A percentile compares a stretch with the other conserved stretches of the same genome.
These are phyloP conservation scores for Drusus annulatus DNA, from an alignment of 1,140 invertebrate species.

Conservation along the genomic window DNA sequence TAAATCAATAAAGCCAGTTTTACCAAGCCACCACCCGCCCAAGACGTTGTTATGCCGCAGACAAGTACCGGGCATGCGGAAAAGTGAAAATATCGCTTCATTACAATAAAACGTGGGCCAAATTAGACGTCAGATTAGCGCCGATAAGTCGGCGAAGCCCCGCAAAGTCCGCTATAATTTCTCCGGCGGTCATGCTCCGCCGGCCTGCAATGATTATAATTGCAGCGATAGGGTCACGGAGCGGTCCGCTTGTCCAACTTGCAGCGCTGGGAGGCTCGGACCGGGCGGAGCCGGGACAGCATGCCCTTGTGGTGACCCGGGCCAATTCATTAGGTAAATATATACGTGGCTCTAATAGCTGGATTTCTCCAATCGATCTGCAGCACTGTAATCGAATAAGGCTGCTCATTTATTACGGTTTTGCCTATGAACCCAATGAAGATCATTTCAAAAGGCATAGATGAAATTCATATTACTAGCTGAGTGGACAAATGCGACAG, in stretches of 20 bases:
- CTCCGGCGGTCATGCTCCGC: conserved; percentile 26
- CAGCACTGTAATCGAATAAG: neutral
- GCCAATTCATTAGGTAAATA: conserved; percentile 28
- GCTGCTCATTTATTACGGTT: no score
- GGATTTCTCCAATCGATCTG: conserved; percentile 8
- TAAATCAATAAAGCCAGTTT: no score
- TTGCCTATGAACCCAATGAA: no score
- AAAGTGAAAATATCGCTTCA: no score
- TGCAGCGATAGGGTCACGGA: conserved; percentile 18
- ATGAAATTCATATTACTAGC: no score
- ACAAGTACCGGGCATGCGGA: no score
- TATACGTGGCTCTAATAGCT: neutral
- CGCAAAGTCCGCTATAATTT: conserved; percentile 10
- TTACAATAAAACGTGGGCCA: neutral
- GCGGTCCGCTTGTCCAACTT: neutral
- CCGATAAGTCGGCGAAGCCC: neutral
- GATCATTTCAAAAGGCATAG: no score
- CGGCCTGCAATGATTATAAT: conserved; percentile 18
- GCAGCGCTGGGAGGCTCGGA: neutral
- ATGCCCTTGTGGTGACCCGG: conserved; percentile 24
- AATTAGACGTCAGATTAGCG: neutral
- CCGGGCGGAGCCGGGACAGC: neutral
- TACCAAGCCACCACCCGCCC: no score
- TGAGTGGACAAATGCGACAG: no score
- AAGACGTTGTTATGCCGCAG: no score